phyloP scores from a whole-genome alignment of 2,888 invertebrate genomes.

The Temnothorax ravouxi region DNA sequence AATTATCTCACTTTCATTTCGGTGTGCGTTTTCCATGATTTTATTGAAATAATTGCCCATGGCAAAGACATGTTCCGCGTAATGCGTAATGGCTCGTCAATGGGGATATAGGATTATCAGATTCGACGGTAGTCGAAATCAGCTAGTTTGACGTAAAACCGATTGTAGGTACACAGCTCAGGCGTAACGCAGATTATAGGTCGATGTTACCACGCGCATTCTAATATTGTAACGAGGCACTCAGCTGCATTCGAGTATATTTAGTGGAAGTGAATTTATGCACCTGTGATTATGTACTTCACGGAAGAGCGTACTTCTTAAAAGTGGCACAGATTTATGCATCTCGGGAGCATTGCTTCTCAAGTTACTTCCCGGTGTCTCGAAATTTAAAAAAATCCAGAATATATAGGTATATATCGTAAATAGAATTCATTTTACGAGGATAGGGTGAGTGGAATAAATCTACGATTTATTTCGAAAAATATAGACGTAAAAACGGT shows the following conservation, averaged over 20 bases:
- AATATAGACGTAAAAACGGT: background rate
- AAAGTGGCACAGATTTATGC: background rate
- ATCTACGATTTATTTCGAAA: background rate
- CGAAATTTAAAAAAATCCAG: background rate
- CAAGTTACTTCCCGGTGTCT: background rate
- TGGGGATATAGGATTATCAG: constrained; percentile 35
- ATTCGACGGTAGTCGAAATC: constrained; percentile 40
- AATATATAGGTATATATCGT: background rate
- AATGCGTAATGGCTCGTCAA: constrained; percentile 50
- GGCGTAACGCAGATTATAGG: constrained; percentile 16
- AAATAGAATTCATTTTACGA: background rate
- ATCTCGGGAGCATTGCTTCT: background rate
- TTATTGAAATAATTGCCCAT: constrained; percentile 37
- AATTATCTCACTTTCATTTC: constrained; percentile 10
- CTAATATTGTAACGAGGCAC: constrained; percentile 35
- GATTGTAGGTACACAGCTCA: background rate
- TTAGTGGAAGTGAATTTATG: constrained; percentile 3
- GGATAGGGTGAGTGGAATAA: background rate
- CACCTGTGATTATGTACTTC: constrained; percentile 13
- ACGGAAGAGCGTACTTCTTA: background rate
- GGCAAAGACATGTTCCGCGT: constrained; percentile 40
- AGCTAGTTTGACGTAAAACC: constrained; percentile 47
- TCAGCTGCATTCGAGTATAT: constrained; percentile 2
- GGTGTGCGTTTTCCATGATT: constrained; percentile 12
- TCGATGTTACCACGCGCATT: constrained; percentile 29